phyloP scores from a whole-genome alignment of 2,888 invertebrate genomes.

The Pilophorus perplexus region DNA sequence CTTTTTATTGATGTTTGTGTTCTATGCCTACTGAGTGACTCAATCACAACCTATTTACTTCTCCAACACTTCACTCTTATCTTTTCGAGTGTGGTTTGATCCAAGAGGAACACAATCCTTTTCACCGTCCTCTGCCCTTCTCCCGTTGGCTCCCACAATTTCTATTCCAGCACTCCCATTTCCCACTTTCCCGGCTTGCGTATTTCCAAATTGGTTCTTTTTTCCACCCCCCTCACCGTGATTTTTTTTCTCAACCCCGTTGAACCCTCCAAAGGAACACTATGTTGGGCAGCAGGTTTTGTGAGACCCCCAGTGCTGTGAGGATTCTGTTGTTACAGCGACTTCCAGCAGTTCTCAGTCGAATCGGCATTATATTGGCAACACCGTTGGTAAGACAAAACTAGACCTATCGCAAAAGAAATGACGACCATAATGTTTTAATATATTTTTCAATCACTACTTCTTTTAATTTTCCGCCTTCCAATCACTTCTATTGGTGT shows the following conservation, averaged over 20 bases:
- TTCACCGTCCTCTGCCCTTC: background rate
- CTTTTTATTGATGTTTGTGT: too few relatives aligned
- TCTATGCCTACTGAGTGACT: too few relatives aligned
- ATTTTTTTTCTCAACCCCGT: too few relatives aligned
- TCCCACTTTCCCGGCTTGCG: too few relatives aligned
- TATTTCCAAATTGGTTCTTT: too few relatives aligned
- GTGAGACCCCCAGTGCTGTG: too few relatives aligned
- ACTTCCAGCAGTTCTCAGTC: constrained; percentile 92
- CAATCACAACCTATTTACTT: too few relatives aligned
- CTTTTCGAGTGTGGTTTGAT: too few relatives aligned
- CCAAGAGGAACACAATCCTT: too few relatives aligned
- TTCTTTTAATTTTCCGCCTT: constrained; percentile 4
- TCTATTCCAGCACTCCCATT: too few relatives aligned
- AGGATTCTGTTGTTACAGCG: constrained; percentile 68
- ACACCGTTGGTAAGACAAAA: constrained; percentile 85
- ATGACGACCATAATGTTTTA: background rate
- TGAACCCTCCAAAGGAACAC: background rate
- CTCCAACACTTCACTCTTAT: too few relatives aligned
- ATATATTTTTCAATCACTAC: constrained; percentile 3
- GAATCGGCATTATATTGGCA: constrained; percentile 94
- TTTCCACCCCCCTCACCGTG: too few relatives aligned
- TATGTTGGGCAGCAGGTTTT: background rate
- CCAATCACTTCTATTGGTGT: constrained; percentile 20
- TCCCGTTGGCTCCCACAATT: background rate
- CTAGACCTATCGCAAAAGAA: constrained; percentile 14